phyloP scores from a whole-genome alignment of 2,888 invertebrate genomes.

The Eupelmus urozonus region DNA sequence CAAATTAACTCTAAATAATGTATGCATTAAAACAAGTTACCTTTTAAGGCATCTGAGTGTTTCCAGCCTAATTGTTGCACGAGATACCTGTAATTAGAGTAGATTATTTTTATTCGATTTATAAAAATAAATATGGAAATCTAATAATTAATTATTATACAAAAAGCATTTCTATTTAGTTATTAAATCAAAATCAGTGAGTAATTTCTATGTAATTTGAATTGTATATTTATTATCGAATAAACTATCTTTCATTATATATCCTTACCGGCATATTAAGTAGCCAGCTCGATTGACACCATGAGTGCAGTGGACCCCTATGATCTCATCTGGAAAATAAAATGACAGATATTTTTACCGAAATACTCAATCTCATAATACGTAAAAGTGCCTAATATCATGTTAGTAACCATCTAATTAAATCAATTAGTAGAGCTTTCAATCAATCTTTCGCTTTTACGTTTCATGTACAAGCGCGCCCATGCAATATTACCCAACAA shows the following conservation, averaged over 20 bases:
- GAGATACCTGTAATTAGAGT: conserved; percentile 77
- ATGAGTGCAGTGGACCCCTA: conserved; percentile 91
- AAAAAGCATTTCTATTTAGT: no score
- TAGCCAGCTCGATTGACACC: conserved; percentile 90
- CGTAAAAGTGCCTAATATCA: conserved; percentile 16
- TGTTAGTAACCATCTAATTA: conserved; percentile 34
- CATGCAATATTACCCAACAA: not conserved
- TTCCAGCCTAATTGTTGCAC: conserved; percentile 81
- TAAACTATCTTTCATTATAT: not conserved
- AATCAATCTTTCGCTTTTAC: conserved; percentile 23
- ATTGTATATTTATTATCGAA: no score
- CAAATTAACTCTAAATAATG: no score
- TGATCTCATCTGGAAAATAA: conserved; percentile 81
- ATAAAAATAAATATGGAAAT: conserved; percentile 18
- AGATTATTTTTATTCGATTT: conserved; percentile 4
- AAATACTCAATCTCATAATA: not conserved
- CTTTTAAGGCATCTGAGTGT: conserved; percentile 80
- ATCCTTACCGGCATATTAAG: conserved; percentile 84
- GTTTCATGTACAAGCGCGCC: not conserved
- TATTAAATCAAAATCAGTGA: no score
- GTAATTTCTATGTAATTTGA: no score
- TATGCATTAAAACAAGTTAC: conserved; percentile 75
- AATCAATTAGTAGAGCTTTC: conserved; percentile 25
- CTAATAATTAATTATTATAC: not conserved
- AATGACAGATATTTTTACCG: conserved; percentile 43